Conservation (phyloP, 2,797 vertebrate genomes). For the Telmatherina bonti region DNA sequence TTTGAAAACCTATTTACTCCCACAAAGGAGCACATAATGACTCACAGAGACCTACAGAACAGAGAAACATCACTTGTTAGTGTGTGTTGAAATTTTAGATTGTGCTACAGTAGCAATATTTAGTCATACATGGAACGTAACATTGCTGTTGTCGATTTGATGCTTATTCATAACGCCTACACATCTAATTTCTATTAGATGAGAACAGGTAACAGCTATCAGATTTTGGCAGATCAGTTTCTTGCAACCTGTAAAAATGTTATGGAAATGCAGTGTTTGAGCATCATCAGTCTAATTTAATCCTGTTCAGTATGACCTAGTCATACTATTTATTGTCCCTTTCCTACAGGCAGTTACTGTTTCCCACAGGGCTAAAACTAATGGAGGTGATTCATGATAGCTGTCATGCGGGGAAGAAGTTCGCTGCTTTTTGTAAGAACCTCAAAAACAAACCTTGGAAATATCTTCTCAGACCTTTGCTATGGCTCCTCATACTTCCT, state of each 20-base stretch:
- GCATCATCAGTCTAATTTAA: constrained; percentile 26
- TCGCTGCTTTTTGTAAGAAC: constrained; percentile 18
- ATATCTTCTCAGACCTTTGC: constrained; percentile 17
- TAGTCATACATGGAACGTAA: constrained; percentile 53
- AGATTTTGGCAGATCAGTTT: background rate
- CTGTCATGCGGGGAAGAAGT: constrained; percentile 41
- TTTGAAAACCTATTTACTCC: constrained; percentile 49
- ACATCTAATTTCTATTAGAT: background rate
- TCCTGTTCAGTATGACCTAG: constrained; percentile 54
- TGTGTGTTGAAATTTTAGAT: constrained; percentile 46
- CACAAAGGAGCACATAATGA: constrained; percentile 56
- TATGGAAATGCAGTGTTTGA: constrained; percentile 21
- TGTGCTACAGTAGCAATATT: constrained; percentile 31
- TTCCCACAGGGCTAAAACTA: constrained; percentile 33
- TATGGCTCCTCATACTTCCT: constrained; percentile 27
- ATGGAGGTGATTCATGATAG: constrained; percentile 52
- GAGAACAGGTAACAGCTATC: background rate
- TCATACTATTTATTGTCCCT: constrained; percentile 38
- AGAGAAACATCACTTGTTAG: background rate
- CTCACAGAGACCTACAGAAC: constrained; percentile 54
- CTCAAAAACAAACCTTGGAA: constrained; percentile 37
- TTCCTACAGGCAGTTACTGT: constrained; percentile 57
- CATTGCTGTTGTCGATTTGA: background rate
- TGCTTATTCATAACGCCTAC: background rate
- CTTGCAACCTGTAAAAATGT: background rate